phyloP scores from a whole-genome alignment of 1,140 invertebrate species.

The Mylabris phalerata region DNA sequence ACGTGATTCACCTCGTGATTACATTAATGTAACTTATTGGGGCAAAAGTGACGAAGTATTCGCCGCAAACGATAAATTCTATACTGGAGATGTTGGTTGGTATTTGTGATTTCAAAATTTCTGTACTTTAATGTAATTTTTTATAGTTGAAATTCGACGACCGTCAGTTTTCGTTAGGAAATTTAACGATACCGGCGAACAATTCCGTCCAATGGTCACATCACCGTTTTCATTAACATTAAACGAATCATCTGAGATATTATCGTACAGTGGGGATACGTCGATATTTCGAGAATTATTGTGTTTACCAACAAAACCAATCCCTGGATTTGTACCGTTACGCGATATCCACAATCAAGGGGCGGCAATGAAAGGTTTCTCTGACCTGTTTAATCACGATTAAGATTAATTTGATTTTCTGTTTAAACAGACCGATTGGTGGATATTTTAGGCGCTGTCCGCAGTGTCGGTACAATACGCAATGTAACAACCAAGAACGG shows the following conservation, averaged over 20 bases:
- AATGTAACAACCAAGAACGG: conserved; percentile 48
- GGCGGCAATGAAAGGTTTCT: conserved; percentile 21
- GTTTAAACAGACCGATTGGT: conserved; percentile 22
- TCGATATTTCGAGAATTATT: conserved; percentile 44
- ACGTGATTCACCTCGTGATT: conserved; percentile 58
- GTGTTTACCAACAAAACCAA: conserved; percentile 52
- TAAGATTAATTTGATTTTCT: background rate
- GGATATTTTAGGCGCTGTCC: conserved; percentile 48
- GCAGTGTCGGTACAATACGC: conserved; percentile 44
- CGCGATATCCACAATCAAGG: conserved; percentile 43
- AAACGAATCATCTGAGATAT: conserved; percentile 54
- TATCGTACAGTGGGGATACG: conserved; percentile 48
- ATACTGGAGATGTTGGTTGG: conserved; percentile 58
- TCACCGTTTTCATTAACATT: conserved; percentile 53
- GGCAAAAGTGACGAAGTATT: conserved; percentile 52
- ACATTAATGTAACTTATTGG: conserved; percentile 63
- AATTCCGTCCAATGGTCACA: conserved; percentile 53
- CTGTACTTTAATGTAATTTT: background rate
- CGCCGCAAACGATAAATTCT: conserved; percentile 50
- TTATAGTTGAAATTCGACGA: conserved; percentile 55
- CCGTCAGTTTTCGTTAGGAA: conserved; percentile 51
- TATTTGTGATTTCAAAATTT: background rate
- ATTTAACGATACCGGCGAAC: conserved; percentile 48
- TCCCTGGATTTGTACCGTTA: conserved; percentile 46
- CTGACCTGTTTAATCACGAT: background rate